These are phyloP conservation scores for Dastarcus helophoroides DNA, from an alignment of 2,888 invertebrate genomes.

Conservation along the genomic window DNA sequence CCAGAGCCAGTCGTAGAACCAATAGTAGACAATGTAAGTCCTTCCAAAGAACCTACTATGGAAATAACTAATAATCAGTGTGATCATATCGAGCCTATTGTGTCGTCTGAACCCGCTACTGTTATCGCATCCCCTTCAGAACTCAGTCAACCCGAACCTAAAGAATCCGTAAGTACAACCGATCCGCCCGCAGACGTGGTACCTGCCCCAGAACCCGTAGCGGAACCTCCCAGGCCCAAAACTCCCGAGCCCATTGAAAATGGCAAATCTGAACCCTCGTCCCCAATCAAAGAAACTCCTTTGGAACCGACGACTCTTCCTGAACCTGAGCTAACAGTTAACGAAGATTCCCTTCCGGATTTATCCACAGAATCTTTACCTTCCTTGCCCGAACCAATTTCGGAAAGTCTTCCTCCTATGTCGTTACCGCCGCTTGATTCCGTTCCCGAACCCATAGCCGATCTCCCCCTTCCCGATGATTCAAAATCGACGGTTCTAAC, in stretches of 20 bases:
- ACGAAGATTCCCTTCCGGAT: constrained; percentile 35
- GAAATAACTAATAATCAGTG: constrained; percentile 4
- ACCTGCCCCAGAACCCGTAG: constrained; percentile 8
- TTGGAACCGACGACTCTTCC: neutral
- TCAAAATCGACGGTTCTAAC: constrained; percentile 20
- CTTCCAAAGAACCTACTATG: constrained; percentile 3
- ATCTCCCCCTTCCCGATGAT: constrained; percentile 15
- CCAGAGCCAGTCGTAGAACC: constrained; percentile 5
- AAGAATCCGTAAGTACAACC: neutral
- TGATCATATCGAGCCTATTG: constrained; percentile 5
- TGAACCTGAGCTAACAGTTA: constrained; percentile 21
- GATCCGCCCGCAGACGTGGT: neutral
- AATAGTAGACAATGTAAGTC: neutral
- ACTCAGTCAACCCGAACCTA: neutral
- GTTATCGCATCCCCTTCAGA: constrained; percentile 1
- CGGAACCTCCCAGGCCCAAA: too few relatives aligned
- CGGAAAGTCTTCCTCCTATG: constrained; percentile 34
- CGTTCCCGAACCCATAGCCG: constrained; percentile 33
- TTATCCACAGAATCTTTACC: constrained; percentile 35
- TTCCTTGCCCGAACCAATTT: constrained; percentile 31
- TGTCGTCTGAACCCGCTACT: neutral
- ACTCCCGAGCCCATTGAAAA: constrained; percentile 5
- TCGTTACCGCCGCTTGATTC: constrained; percentile 36
- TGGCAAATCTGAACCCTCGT: neutral
- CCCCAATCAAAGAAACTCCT: neutral